Conservation (phyloP, 1,140 invertebrate species). For the Brachionus asplanchnoidis region DNA sequence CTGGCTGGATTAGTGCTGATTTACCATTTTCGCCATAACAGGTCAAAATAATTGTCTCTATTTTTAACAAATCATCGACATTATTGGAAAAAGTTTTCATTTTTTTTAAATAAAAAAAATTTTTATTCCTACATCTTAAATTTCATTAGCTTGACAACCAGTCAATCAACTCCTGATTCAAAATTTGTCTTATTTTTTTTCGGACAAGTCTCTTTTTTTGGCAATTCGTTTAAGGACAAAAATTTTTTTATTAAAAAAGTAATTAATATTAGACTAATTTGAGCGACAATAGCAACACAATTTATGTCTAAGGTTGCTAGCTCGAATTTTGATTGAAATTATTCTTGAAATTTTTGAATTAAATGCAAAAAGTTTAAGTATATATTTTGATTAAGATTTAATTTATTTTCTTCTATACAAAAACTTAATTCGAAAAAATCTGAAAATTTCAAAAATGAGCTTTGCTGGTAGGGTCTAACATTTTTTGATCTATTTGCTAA, state of each 20-base stretch:
- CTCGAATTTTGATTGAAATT: background rate
- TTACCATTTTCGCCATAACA: conserved; percentile 21
- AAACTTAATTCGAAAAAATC: background rate
- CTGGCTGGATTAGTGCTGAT: background rate
- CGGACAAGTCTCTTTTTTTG: background rate
- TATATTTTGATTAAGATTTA: background rate
- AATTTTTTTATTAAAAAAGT: background rate
- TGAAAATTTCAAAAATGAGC: background rate
- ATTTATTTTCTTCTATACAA: background rate
- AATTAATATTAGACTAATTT: background rate
- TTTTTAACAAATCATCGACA: background rate
- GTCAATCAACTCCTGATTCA: background rate
- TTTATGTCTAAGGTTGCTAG: background rate
- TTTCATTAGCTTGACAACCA: background rate
- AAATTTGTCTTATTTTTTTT: background rate
- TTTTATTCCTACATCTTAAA: background rate
- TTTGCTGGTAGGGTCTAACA: background rate
- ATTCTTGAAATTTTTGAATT: conserved; percentile 1
- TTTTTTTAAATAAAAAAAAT: background rate
- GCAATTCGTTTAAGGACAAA: background rate
- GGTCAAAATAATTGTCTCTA: background rate
- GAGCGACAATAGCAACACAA: background rate
- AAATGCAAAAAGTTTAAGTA: conserved; percentile 6
- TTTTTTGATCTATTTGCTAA: background rate
- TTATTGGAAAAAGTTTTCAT: background rate